Conservation (phyloP, 2,888 invertebrate genomes). For the Drosophila falleni region DNA sequence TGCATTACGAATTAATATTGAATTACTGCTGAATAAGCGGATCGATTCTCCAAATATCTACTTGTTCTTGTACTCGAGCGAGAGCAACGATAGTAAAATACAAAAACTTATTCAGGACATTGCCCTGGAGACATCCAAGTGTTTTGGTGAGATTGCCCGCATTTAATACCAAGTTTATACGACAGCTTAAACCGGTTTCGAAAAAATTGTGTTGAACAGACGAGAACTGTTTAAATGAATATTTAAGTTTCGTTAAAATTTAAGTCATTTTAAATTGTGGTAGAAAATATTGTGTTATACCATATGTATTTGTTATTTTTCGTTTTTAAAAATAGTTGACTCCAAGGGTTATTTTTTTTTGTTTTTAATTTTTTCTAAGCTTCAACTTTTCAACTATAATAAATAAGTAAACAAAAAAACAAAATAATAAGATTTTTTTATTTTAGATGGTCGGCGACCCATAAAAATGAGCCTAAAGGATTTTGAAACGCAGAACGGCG, state of each 20-base stretch:
- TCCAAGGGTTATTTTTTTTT: too few relatives aligned
- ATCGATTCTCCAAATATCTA: conserved; percentile 69
- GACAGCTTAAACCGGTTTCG: not conserved
- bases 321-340: too few relatives aligned
- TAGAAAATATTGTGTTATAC: too few relatives aligned
- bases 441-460: conserved; percentile 53
- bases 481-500: conserved; percentile 58
- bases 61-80: conserved; percentile 71
- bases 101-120: conserved; percentile 67
- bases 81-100: conserved; percentile 5
- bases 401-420: too few relatives aligned
- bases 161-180: not conserved
- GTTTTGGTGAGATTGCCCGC: conserved; percentile 72
- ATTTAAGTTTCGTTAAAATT: too few relatives aligned
- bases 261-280: too few relatives aligned
- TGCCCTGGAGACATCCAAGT: conserved; percentile 68
- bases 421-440: not conserved
- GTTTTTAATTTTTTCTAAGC: too few relatives aligned
- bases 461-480: conserved; percentile 68
- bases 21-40: conserved; percentile 72
- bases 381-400: too few relatives aligned
- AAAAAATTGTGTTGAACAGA: too few relatives aligned
- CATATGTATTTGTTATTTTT: too few relatives aligned
- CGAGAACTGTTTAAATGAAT: too few relatives aligned
- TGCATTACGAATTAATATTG: conserved; percentile 61